phyloP scores from a whole-genome alignment of 2,888 invertebrate species.

The Dimorphilus gyrociliatus region DNA sequence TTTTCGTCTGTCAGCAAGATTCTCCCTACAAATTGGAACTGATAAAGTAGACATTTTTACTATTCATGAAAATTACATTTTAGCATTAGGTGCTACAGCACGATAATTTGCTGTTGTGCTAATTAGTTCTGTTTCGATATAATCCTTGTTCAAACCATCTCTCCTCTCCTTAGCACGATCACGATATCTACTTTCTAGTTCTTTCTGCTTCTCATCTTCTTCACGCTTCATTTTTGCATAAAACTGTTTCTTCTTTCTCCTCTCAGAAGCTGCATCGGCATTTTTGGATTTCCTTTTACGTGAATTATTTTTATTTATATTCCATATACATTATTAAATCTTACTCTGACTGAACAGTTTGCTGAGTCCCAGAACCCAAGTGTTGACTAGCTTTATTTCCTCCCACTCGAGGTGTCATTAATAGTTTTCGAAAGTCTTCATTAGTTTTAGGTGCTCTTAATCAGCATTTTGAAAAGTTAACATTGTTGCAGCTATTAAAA shows the following conservation, averaged over 20 bases:
- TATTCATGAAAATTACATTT: slow-evolving; percentile 62
- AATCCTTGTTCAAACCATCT: slow-evolving; percentile 61
- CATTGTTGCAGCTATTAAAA: too few relatives aligned
- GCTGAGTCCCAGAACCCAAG: too few relatives aligned
- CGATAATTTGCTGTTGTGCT: slow-evolving; percentile 69
- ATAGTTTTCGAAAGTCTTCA: slow-evolving; percentile 83
- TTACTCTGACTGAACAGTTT: too few relatives aligned
- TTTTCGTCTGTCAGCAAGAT: slow-evolving; percentile 64
- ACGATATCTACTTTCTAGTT: slow-evolving; percentile 71
- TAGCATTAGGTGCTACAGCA: slow-evolving; percentile 88
- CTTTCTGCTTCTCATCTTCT: slow-evolving; percentile 83
- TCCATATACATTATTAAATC: too few relatives aligned
- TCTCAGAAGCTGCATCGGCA: slow-evolving; percentile 64
- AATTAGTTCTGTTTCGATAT: slow-evolving; percentile 52
- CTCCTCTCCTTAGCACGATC: slow-evolving; percentile 60
- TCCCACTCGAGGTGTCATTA: slow-evolving; percentile 76
- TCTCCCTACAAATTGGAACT: slow-evolving; percentile 25
- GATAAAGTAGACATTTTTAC: too few relatives aligned
- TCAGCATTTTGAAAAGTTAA: too few relatives aligned
- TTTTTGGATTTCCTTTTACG: too few relatives aligned
- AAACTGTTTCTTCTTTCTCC: slow-evolving; percentile 70
- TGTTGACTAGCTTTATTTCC: too few relatives aligned
- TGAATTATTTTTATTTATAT: too few relatives aligned
- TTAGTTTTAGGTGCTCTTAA: too few relatives aligned
- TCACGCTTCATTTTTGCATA: slow-evolving; percentile 84